A percentile compares a stretch with the other conserved stretches of the same genome.
Conservation (phyloP, 2,113 vertebrate species). For the Acanthochromis polyacanthus region DNA sequence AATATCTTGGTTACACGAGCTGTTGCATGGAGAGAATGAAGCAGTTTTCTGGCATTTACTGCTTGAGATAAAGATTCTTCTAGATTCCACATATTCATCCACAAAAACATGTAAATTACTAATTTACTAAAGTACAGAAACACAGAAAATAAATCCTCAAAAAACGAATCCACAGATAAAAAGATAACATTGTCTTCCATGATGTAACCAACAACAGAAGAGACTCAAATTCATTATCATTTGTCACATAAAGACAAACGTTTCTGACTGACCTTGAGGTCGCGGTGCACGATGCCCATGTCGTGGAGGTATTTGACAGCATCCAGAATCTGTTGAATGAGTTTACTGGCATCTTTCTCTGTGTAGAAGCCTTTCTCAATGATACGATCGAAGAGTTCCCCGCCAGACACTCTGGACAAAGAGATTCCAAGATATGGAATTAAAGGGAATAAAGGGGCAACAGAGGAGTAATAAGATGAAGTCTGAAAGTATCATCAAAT, state of each 20-base stretch:
- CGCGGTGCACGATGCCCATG: conserved; percentile 96
- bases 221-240: background rate
- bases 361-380: conserved; percentile 99
- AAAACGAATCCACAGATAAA: background rate
- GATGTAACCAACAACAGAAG: background rate
- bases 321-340: conserved; percentile 96
- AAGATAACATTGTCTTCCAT: background rate
- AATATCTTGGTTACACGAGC: background rate
- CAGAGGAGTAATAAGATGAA: background rate
- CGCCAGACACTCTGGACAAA: conserved; percentile 90
- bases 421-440: background rate
- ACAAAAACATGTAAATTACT: background rate
- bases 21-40: no score
- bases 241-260: background rate
- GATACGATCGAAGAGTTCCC: conserved; percentile 97
- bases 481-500: background rate
- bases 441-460: background rate
- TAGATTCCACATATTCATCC: no score
- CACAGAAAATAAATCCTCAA: background rate
- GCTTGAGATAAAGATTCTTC: no score
- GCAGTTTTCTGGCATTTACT: no score
- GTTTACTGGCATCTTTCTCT: conserved; percentile 94
- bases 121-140: background rate
- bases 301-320: conserved; percentile 97
- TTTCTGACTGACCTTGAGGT: conserved; percentile 91